Evolutionary conservation across 2,888 invertebrate genomes (phyloP).

Genomic region (Rambutsinella grinnellia): DNA sequence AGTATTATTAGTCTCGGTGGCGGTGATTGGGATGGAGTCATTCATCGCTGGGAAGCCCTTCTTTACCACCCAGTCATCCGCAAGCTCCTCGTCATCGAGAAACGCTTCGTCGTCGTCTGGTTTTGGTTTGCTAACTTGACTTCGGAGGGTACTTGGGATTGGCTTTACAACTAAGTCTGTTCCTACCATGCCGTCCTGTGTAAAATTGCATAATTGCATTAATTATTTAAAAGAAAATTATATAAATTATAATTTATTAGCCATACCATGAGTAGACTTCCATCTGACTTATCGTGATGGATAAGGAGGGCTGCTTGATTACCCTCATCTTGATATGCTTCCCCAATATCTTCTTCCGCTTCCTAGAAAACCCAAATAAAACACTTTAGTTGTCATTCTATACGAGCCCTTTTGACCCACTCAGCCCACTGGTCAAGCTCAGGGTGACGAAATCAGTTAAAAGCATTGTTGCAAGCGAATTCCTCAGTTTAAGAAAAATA

Average conservation of each 20-base stretch:
- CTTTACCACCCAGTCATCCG: slow-evolving; percentile 67
- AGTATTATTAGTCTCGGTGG: slow-evolving; percentile 55
- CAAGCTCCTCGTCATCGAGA: slow-evolving; percentile 75
- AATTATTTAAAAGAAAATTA: neutral
- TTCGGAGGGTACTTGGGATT: slow-evolving; percentile 73
- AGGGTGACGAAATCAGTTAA: no score
- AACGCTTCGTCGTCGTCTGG: slow-evolving; percentile 81
- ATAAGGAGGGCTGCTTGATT: slow-evolving; percentile 90
- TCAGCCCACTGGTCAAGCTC: no score
- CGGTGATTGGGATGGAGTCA: slow-evolving; percentile 62
- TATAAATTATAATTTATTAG: neutral
- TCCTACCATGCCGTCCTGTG: slow-evolving; percentile 92
- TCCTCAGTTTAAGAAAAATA: no score
- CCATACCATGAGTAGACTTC: slow-evolving; percentile 88
- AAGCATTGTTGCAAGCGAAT: no score
- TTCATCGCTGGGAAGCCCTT: slow-evolving; percentile 66
- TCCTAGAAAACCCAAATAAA: slow-evolving; percentile 71
- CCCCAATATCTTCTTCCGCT: slow-evolving; percentile 81
- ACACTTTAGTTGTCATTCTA: slow-evolving; percentile 44
- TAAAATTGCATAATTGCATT: neutral
- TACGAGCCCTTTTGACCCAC: neutral
- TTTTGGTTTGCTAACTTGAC: slow-evolving; percentile 44
- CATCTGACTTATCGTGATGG: slow-evolving; percentile 82
- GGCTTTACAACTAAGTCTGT: slow-evolving; percentile 90
- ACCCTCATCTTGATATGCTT: slow-evolving; percentile 87